These are phyloP conservation scores for Pogonophryne albipinna DNA, from an alignment of 2,797 vertebrate species.

Conservation along the genomic window DNA sequence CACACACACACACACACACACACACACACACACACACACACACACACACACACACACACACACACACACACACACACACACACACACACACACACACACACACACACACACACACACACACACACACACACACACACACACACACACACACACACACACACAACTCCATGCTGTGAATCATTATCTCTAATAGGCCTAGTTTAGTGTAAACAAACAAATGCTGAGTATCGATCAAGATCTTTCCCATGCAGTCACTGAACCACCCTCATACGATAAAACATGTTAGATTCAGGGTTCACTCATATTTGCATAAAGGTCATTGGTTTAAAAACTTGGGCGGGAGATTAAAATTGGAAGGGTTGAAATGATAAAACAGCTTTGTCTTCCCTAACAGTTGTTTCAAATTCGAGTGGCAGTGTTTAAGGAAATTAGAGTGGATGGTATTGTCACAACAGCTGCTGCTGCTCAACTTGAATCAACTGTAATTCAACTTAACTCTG, in stretches of 20 bases:
- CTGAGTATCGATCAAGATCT: conserved; percentile 62
- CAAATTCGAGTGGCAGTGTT: neutral
- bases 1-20: conserved; percentile 30
- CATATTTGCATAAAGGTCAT: conserved; percentile 62
- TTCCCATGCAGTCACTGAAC: conserved; percentile 48
- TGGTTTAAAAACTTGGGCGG: conserved; percentile 36
- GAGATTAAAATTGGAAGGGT: conserved; percentile 23
- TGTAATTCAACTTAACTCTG: conserved; percentile 1
- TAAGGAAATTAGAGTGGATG: conserved; percentile 17
- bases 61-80: conserved; percentile 1
- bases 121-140: conserved; percentile 21
- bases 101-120: conserved; percentile 5
- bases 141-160: conserved; percentile 34
- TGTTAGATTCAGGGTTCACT: conserved; percentile 47
- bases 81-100: neutral
- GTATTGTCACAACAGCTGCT: conserved; percentile 5
- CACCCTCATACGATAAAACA: conserved; percentile 53
- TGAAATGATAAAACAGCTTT: conserved; percentile 38
- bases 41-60: conserved; percentile 2
- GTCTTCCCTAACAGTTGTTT: conserved; percentile 27
- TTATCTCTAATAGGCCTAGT: conserved; percentile 80
- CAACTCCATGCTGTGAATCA: conserved; percentile 75
- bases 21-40: conserved; percentile 16
- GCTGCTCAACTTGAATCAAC: neutral
- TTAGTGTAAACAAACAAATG: conserved; percentile 81